A percentile compares a stretch with the other conserved stretches of the same genome.
Conservation (phyloP, 1,140 invertebrate species). For the Macrocentrus cingulum region DNA sequence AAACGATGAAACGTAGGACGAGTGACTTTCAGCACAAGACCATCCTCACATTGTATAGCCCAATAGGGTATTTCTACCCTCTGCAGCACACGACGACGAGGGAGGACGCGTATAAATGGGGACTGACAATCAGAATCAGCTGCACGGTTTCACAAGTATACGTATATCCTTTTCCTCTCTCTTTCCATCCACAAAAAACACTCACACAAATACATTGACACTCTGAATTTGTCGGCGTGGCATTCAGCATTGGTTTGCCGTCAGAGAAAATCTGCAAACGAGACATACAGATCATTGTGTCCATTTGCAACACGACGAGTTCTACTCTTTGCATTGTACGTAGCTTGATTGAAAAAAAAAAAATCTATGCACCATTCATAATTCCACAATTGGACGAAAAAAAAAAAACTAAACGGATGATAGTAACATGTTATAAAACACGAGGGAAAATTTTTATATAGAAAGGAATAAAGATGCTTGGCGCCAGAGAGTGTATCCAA, state of each 20-base stretch:
- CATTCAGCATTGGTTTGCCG: background rate
- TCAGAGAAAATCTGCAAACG: constrained; percentile 16
- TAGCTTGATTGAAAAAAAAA: constrained; percentile 24
- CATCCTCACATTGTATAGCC: too few species aligned
- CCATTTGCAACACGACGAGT: background rate
- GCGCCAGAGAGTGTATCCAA: constrained; percentile 17
- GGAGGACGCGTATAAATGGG: constrained; percentile 2
- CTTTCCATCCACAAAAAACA: background rate
- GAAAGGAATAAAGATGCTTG: constrained; percentile 1
- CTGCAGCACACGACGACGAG: background rate
- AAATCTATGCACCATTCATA: constrained; percentile 3
- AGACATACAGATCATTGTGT: constrained; percentile 15
- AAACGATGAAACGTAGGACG: too few species aligned
- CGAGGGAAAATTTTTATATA: background rate
- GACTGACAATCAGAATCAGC: constrained; percentile 16
- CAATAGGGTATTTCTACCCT: constrained; percentile 7
- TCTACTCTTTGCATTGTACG: constrained; percentile 13
- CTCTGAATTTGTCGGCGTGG: constrained; percentile 16
- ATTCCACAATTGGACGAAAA: constrained; percentile 1
- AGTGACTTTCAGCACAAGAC: constrained; percentile 3
- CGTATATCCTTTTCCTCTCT: background rate
- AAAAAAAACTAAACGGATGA: too few species aligned
- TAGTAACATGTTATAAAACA: too few species aligned
- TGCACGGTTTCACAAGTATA: constrained; percentile 12
- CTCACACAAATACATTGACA: too few species aligned